Percentiles rank a stretch among this genome's conserved stretches.
These are phyloP conservation scores for Anodontia alba DNA, from an alignment of 2,888 invertebrate species.

Conservation along the genomic window DNA sequence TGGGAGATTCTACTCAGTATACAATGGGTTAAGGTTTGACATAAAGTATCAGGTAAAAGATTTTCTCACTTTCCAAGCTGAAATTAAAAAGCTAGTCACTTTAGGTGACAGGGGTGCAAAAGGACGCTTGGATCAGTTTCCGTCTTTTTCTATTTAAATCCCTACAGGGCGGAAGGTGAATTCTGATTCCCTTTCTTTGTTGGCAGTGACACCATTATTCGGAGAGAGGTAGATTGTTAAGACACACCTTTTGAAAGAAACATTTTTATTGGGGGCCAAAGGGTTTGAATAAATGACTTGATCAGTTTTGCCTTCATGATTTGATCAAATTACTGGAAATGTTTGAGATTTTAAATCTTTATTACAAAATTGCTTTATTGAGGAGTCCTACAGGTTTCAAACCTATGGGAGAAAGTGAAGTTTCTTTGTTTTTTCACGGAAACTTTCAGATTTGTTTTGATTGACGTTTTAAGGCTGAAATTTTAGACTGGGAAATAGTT, in stretches of 20 bases:
- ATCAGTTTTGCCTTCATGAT: background rate
- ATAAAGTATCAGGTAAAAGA: background rate
- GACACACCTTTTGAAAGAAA: constrained; percentile 2
- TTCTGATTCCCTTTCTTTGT: constrained; percentile 16
- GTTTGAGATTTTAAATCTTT: background rate
- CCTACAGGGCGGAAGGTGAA: constrained; percentile 6
- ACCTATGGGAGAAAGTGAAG: constrained; percentile 4
- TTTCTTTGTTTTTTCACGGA: background rate
- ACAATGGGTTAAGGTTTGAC: too few species aligned
- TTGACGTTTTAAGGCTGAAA: background rate
- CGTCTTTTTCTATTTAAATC: background rate
- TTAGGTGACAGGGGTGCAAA: background rate
- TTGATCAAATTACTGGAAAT: constrained; percentile 14
- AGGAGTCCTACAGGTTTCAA: background rate
- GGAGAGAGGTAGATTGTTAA: background rate
- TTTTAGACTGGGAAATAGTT: constrained; percentile 3
- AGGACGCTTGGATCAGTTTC: background rate
- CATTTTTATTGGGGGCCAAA: constrained; percentile 15
- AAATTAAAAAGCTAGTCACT: background rate
- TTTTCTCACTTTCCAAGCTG: background rate
- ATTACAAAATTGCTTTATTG: background rate
- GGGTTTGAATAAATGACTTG: background rate
- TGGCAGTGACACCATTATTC: background rate
- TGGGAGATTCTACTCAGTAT: too few species aligned
- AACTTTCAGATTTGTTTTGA: background rate